phyloP scores from a whole-genome alignment of 2,113 vertebrate species.

The Pluvialis apricaria region DNA sequence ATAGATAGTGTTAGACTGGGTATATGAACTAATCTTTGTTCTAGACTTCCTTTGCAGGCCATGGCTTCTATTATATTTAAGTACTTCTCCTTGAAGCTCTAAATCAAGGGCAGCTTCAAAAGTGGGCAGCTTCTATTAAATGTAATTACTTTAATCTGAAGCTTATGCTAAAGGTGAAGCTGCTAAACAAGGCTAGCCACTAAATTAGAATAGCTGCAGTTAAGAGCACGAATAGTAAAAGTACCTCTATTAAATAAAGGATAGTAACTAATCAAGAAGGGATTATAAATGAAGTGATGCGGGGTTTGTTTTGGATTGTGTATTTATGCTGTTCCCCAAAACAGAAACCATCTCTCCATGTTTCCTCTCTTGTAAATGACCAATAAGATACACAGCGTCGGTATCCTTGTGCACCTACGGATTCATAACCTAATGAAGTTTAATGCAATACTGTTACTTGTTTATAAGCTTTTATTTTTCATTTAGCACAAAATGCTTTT shows the following conservation, averaged over 20 bases:
- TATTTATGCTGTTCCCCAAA: not conserved
- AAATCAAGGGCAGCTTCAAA: constrained; percentile 38
- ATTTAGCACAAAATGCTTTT: not conserved
- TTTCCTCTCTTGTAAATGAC: not conserved
- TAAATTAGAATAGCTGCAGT: constrained; percentile 27
- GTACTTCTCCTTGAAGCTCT: constrained; percentile 37
- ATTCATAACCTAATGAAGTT: not conserved
- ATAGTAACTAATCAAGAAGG: not conserved
- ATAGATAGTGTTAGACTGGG: not conserved
- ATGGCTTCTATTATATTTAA: constrained; percentile 49
- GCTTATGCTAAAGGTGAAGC: constrained; percentile 22
- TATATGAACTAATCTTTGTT: constrained; percentile 26
- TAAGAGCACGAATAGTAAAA: not conserved
- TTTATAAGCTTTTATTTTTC: not conserved
- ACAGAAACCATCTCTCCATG: not conserved
- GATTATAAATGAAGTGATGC: not conserved
- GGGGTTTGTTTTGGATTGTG: not conserved
- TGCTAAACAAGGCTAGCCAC: constrained; percentile 16
- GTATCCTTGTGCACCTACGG: not conserved
- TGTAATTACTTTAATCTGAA: constrained; percentile 53
- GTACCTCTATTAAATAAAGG: not conserved
- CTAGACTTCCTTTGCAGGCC: constrained; percentile 12
- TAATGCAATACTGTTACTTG: not conserved
- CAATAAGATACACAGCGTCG: not conserved
- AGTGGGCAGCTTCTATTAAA: constrained; percentile 23